These are phyloP conservation scores for Luperina testacea DNA, from an alignment of 2,888 invertebrate species.

Conservation along the genomic window DNA sequence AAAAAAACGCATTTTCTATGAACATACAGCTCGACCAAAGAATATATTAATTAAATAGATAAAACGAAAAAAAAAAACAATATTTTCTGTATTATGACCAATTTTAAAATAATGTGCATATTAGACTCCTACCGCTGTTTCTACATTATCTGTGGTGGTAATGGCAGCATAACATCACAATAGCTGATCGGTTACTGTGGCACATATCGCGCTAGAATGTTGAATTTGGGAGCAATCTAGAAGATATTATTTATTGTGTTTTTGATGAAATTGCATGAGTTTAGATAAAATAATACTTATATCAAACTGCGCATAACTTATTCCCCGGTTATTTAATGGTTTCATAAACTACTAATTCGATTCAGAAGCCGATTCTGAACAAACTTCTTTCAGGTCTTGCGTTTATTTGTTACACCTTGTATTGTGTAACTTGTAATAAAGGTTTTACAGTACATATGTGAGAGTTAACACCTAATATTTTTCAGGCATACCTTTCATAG, in stretches of 20 bases:
- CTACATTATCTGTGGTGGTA: no score
- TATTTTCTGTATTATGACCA: no score
- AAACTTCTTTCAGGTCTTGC: background rate
- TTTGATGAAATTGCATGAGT: background rate
- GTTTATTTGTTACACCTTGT: background rate
- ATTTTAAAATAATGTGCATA: no score
- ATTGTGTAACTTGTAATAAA: background rate
- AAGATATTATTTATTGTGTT: background rate
- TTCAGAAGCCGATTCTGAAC: background rate
- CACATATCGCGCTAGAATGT: no score
- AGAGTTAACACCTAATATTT: background rate
- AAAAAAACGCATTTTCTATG: no score
- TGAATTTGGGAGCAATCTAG: background rate
- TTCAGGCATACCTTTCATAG: slow-evolving; percentile 77
- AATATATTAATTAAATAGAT: no score
- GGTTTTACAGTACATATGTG: background rate
- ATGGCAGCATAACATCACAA: no score
- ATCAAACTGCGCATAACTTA: background rate
- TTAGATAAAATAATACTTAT: background rate
- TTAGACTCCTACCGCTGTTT: no score
- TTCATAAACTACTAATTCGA: background rate
- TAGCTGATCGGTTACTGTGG: no score
- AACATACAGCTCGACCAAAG: no score
- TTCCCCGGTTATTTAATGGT: background rate
- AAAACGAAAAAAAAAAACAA: no score